Conservation (phyloP, 2,113 vertebrate species). For the Sorex fumeus region DNA sequence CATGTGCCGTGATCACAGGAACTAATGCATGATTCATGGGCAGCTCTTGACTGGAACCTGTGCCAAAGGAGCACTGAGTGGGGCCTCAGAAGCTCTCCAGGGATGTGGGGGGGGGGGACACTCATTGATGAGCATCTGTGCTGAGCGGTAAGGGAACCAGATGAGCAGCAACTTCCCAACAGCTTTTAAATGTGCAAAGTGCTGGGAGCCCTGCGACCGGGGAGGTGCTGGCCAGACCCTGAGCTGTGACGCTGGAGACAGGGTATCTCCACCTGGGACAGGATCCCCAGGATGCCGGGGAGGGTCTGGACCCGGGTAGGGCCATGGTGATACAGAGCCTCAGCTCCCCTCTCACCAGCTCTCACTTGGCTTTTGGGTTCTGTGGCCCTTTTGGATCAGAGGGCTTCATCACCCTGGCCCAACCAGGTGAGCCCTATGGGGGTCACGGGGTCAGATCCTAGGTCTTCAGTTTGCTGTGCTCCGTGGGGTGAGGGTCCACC, state of each 20-base stretch:
- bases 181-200: constrained; percentile 74
- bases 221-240: background rate
- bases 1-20: background rate
- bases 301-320: too few relatives aligned
- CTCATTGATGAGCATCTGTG: constrained; percentile 71
- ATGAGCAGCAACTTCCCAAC: constrained; percentile 73
- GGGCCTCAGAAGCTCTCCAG: constrained; percentile 77
- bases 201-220: background rate
- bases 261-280: too few relatives aligned
- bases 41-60: constrained; percentile 60
- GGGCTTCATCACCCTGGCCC: background rate
- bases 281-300: too few relatives aligned
- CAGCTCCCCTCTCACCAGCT: too few relatives aligned
- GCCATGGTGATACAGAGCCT: too few relatives aligned
- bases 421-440: too few relatives aligned
- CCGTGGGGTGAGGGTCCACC: background rate
- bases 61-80: background rate
- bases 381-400: too few relatives aligned
- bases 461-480: background rate
- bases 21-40: constrained; percentile 61
- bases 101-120: constrained; percentile 37
- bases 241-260: background rate
- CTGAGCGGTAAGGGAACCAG: constrained; percentile 60
- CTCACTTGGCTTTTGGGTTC: too few relatives aligned
- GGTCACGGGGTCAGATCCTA: background rate